Percentiles rank a stretch among this genome's conserved stretches.
Evolutionary conservation across 1,140 invertebrate species (phyloP).

Genomic region (Ridgeia piscesae): DNA sequence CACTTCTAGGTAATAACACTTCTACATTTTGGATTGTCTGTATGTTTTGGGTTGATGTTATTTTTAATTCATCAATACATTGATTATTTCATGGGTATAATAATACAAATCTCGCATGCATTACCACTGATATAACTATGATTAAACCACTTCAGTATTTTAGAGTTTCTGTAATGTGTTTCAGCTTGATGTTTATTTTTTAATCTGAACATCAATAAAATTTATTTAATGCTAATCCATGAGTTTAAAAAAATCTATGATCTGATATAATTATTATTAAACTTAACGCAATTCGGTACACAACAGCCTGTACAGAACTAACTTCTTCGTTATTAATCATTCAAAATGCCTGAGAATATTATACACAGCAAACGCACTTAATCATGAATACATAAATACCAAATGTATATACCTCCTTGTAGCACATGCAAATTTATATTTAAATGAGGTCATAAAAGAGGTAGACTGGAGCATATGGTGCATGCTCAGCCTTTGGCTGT

Average conservation of each 20-base stretch:
- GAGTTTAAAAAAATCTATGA: too few species aligned
- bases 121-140: too few species aligned
- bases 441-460: neutral
- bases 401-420: neutral
- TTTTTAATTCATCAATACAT: too few species aligned
- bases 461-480: neutral
- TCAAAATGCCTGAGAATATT: neutral
- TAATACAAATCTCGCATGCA: too few species aligned
- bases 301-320: neutral
- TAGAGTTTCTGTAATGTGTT: too few species aligned
- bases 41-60: neutral
- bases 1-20: too few species aligned
- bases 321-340: neutral
- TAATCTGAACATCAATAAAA: neutral
- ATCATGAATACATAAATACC: neutral
- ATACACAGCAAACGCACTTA: neutral
- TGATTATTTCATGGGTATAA: too few species aligned
- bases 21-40: neutral
- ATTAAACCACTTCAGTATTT: too few species aligned
- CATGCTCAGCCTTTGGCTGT: neutral
- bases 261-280: neutral
- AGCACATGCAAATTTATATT: neutral
- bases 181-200: conserved; percentile 1
- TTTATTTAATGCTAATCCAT: too few species aligned
- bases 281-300: neutral